Base-by-base conservation (phyloP, 2,113 vertebrate species). In the Pygoscelis adeliae region DNA sequence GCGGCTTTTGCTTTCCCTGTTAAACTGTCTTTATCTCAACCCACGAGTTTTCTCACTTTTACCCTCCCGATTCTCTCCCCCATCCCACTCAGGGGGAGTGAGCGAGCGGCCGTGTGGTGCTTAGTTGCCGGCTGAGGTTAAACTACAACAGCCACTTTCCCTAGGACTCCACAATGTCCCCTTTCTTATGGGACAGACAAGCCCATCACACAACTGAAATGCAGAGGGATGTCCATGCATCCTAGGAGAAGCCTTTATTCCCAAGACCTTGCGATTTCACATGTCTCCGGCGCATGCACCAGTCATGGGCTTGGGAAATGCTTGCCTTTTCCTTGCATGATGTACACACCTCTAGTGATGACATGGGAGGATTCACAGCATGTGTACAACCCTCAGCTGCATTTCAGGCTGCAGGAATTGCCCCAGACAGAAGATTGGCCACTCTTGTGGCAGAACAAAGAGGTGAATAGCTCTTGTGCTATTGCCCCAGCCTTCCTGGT, bases 251-350 rank as follows among this genome's bases (percentile, higher is more conserved):
- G 26, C 22, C 22, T 92, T 92, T 82, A 14, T 40, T 50, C 62
- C 27, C 23, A 47, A 40, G 52, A 15, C 27, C 14, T 17, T 23
- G 3, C 5, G 3, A 4, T 7, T 79, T 82, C 29, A 42, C 23
- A 5, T 0, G 0, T 65, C 18, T 69, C 62, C 4, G 4, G 6
- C 2, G 2, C 10, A 7, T 10, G 20, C 10, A 26, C 16, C 1
- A 0, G 12, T 55, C 13, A 22, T 1, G 6, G 44, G 26, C 15
- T 62, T 14, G 10, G n/a, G 14, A 84, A 55, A 47, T 14, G 13
- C 29, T 69, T 72, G 49, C 22, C n/a, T 89, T 67, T 47, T 30
- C 9, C 40, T 87, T 58, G 34, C 20, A 15, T 11, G 29, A 74
- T 3, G 38, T 21, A 19, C 50, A 72, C n/a, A 30, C 23, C 15